These are phyloP conservation scores for Arothron firmamentum DNA, from an alignment of 2,113 vertebrate genomes.

Conservation along the genomic window DNA sequence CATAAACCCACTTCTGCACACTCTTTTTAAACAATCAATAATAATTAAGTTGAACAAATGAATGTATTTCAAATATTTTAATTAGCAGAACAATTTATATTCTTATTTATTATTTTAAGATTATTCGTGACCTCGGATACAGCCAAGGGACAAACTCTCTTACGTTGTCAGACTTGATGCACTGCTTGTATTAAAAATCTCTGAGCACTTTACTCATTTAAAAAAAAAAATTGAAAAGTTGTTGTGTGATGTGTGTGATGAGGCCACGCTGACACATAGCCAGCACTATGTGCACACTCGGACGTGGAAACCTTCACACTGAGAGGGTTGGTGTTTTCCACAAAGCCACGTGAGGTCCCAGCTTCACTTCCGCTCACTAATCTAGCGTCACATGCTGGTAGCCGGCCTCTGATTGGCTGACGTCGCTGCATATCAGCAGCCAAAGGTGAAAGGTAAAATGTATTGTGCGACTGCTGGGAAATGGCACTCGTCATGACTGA, in stretches of 20 bases:
- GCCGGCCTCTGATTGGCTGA: conserved; percentile 44
- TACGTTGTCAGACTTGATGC: too few species aligned
- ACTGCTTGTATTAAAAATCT: too few species aligned
- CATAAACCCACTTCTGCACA: too few species aligned
- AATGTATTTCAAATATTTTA: too few species aligned
- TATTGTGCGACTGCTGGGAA: conserved; percentile 8
- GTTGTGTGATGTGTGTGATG: background rate
- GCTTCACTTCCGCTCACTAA: conserved; percentile 35
- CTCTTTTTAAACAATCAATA: too few species aligned
- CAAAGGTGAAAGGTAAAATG: conserved; percentile 50
- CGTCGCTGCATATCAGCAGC: conserved; percentile 26
- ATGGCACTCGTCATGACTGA: background rate
- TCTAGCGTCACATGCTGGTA: conserved; percentile 25
- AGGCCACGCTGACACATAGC: conserved; percentile 13
- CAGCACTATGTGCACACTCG: conserved; percentile 48
- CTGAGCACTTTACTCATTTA: too few species aligned
- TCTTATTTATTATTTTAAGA: too few species aligned
- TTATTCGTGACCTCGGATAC: too few species aligned
- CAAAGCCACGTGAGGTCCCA: conserved; percentile 45
- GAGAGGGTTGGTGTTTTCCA: conserved; percentile 44
- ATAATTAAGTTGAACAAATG: too few species aligned
- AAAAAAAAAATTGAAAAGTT: too few species aligned
- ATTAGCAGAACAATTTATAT: too few species aligned
- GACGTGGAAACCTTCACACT: conserved; percentile 13
- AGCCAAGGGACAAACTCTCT: too few species aligned